Evolutionary conservation across 1,140 invertebrate genomes (phyloP).

Genomic region (Dufourea novaeangliae): DNA sequence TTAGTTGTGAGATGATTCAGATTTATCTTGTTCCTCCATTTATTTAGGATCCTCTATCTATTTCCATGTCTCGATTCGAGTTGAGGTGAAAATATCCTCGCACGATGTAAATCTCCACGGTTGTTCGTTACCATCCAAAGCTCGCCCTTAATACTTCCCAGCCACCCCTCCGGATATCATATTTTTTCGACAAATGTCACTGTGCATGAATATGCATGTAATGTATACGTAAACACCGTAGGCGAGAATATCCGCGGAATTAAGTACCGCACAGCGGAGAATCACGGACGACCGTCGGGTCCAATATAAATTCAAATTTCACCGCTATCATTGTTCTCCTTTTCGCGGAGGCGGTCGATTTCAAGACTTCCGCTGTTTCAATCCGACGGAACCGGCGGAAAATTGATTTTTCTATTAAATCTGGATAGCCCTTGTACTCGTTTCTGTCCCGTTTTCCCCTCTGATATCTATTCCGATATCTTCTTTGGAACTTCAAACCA

Average conservation of each 20-base stretch:
- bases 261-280: slow-evolving; percentile 24
- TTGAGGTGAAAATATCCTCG: background rate
- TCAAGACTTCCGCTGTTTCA: slow-evolving; percentile 4
- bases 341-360: slow-evolving; percentile 9
- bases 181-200: slow-evolving; percentile 28
- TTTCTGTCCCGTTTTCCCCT: background rate
- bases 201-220: slow-evolving; percentile 44
- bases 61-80: too few species aligned
- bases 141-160: background rate
- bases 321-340: slow-evolving; percentile 24
- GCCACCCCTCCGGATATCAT: background rate
- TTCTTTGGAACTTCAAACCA: background rate
- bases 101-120: background rate
- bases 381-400: background rate
- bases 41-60: too few species aligned
- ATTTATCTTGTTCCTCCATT: too few species aligned
- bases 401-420: slow-evolving; percentile 17
- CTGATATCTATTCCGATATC: background rate
- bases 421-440: background rate
- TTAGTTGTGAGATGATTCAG: too few species aligned
- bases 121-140: background rate
- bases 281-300: background rate
- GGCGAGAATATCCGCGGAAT: slow-evolving; percentile 29
- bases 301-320: slow-evolving; percentile 52
- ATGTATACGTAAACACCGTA: slow-evolving; percentile 40